Percentiles rank a stretch among this genome's conserved stretches.
Evolutionary conservation across 2,113 vertebrate species (phyloP).

Genomic region (Callionymus lyra): DNA sequence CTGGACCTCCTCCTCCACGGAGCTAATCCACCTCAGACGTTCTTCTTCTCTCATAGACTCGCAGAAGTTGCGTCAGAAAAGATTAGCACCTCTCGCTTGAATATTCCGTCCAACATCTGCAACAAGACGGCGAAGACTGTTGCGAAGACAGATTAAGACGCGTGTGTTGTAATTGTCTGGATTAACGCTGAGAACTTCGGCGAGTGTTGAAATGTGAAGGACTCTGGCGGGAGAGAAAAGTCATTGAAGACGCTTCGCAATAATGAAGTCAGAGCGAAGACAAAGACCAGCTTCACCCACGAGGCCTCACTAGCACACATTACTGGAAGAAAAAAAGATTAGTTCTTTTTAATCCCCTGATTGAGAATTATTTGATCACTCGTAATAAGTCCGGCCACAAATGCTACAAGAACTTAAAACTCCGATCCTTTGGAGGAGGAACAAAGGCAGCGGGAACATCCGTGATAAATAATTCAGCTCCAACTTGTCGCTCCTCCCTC

Average conservation of each 20-base stretch:
- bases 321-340: conserved; percentile 42
- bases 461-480: conserved; percentile 69
- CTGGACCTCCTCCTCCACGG: no score
- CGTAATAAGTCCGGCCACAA: conserved; percentile 64
- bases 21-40: no score
- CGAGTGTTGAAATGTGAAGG: conserved; percentile 51
- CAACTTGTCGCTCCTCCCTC: conserved; percentile 46
- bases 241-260: conserved; percentile 49
- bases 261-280: conserved; percentile 49
- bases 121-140: conserved; percentile 10
- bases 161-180: conserved; percentile 19
- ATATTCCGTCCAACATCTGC: not conserved
- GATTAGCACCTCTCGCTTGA: conserved; percentile 20
- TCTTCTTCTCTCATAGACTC: no score
- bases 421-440: conserved; percentile 56
- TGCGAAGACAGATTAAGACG: conserved; percentile 23
- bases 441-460: conserved; percentile 62
- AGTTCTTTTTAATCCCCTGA: conserved; percentile 48
- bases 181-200: conserved; percentile 47
- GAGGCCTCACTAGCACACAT: conserved; percentile 47
- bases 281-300: conserved; percentile 33
- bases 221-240: conserved; percentile 26
- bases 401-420: conserved; percentile 62
- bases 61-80: conserved; percentile 4
- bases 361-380: conserved; percentile 66